Evolutionary conservation across 2,797 vertebrate genomes (phyloP).

Genomic region (Sebastes kiyomatsui): DNA sequence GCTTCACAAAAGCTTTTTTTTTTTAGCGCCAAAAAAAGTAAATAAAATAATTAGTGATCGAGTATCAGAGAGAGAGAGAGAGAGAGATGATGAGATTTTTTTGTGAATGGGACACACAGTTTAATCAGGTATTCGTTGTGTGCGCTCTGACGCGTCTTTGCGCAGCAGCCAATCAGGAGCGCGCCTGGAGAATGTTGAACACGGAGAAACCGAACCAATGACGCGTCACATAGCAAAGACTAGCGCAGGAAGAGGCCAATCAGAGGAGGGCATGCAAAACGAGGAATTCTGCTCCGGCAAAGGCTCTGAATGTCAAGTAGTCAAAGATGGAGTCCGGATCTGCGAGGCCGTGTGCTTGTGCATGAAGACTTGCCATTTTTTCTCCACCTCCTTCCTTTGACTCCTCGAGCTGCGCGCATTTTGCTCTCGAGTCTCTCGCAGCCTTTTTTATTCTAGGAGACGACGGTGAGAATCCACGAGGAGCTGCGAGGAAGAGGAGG

Average conservation of each 20-base stretch:
- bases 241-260: conserved; percentile 91
- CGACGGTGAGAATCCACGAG: conserved; percentile 47
- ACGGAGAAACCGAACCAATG: conserved; percentile 86
- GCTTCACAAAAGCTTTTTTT: conserved; percentile 4
- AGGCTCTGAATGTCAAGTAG: conserved; percentile 95
- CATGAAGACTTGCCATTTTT: conserved; percentile 75
- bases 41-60: conserved; percentile 55
- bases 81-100: conserved; percentile 67
- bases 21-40: conserved; percentile 29
- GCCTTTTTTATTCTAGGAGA: background rate
- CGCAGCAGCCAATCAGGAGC: conserved; percentile 78
- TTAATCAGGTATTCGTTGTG: conserved; percentile 90
- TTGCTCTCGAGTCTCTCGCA: conserved; percentile 7
- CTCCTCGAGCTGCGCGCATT: conserved; percentile 46
- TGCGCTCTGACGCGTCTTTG: conserved; percentile 74
- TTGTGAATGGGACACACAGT: conserved; percentile 92
- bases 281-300: conserved; percentile 85
- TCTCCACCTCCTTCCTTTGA: background rate
- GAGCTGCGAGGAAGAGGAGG: conserved; percentile 24
- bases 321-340: conserved; percentile 98
- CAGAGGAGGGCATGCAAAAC: conserved; percentile 86
- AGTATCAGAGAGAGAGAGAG: conserved; percentile 25
- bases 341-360: conserved; percentile 90
- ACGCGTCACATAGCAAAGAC: conserved; percentile 80
- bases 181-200: conserved; percentile 83